Base-by-base conservation (phyloP, 2,113 vertebrate species). In the Beaufortia kweichowensis region DNA sequence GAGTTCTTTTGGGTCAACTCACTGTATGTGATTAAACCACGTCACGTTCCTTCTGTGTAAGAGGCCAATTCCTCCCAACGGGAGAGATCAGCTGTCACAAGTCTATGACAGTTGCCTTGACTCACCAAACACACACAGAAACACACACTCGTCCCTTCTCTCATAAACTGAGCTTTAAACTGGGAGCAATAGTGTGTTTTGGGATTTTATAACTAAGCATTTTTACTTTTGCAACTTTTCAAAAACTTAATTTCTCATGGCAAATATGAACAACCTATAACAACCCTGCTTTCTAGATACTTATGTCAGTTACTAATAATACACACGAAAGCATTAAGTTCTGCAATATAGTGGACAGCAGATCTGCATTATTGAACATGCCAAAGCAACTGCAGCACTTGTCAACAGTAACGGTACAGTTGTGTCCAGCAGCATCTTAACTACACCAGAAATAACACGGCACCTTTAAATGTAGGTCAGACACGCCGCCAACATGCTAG, bases 401-500 rank as follows among this genome's bases (percentile, higher is more conserved):
- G 70, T 75, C 76, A 71, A 72, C 60, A n/a, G 63, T 63, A 63
- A 79, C 81, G 65, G 50, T 63, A 64, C 41, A 72, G 17, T 31
- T 33, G 10, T 1, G 43, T 23, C 31, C 64, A 60, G 29, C 62
- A 66, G 71, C 29, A 39, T 73, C 60, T 78, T 79, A 76, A 79
- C 63, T 29, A 48, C 2, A 12, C 78, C 63, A 28, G 83, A 86
- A 80, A 82, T 85, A 87, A 71, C 41, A 59, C 26, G 68, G 75
- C 74, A 80, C 80, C 60, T 46, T 28, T 80, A 77, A 83, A 86
- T 86, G 76, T 85, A 86, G 86, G 85, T 86, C 86, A 86, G 72
- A 74, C 69, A 21, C 59, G 26, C 48, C 15, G 79, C 35, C 77
- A 55, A 55, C 29, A 76, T 65, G 78, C 73, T 60, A 46, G 24